These are phyloP conservation scores for Saxicola maurus DNA, from an alignment of 2,797 vertebrate genomes.

Conservation along the genomic window DNA sequence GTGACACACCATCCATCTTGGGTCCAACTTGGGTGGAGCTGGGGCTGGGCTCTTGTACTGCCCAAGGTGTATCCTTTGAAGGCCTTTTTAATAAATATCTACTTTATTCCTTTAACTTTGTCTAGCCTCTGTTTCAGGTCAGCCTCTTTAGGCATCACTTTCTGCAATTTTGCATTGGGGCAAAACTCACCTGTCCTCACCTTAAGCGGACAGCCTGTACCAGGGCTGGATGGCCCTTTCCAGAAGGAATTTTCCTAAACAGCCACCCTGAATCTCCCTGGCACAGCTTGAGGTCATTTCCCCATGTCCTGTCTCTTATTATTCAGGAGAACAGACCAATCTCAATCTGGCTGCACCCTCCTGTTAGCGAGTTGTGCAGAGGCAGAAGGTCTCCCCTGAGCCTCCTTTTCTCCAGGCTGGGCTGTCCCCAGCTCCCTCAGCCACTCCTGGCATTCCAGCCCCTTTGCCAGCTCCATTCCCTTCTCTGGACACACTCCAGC, in stretches of 20 bases:
- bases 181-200: background rate
- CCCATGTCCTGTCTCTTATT: background rate
- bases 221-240: background rate
- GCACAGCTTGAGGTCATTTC: background rate
- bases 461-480: accelerated
- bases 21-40: no score
- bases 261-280: background rate
- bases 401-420: background rate
- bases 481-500: background rate
- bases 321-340: background rate
- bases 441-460: accelerated
- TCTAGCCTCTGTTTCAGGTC: no score
- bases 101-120: no score
- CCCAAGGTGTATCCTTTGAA: no score
- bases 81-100: no score
- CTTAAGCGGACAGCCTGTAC: accelerated
- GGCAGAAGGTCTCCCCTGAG: background rate
- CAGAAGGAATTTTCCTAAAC: background rate
- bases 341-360: background rate
- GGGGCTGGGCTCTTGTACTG: no score
- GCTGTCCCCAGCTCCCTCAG: background rate
- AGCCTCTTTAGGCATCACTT: no score
- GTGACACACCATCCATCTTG: no score
- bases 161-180: accelerated
- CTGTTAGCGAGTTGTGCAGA: background rate